phyloP scores from a whole-genome alignment of 2,888 invertebrate species.

The Horisme vitalbata region DNA sequence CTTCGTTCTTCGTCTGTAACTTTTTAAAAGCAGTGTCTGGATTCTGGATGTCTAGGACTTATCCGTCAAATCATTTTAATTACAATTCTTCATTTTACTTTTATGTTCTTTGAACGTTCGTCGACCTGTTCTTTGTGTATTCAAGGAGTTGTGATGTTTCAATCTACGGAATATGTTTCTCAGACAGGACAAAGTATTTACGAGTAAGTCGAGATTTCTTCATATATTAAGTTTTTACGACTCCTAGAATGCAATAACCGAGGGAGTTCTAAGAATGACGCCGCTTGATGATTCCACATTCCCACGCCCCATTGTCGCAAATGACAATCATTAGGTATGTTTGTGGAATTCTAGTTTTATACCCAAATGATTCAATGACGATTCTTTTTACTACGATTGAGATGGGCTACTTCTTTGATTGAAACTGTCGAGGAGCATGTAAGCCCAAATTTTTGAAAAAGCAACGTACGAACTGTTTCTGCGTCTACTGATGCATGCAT shows the following conservation, averaged over 20 bases:
- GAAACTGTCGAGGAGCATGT: neutral
- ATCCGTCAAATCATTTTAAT: no score
- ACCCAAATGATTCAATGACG: conserved; percentile 18
- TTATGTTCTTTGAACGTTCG: no score
- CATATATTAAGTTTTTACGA: conserved; percentile 14
- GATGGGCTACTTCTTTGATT: conserved; percentile 1
- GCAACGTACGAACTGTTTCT: neutral
- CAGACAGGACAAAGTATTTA: no score
- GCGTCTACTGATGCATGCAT: no score
- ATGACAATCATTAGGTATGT: conserved; percentile 30
- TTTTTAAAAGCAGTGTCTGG: no score
- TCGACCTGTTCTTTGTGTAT: no score
- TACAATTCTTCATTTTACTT: no score
- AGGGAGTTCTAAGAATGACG: conserved; percentile 30
- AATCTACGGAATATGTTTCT: no score
- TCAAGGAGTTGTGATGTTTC: no score
- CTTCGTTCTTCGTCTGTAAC: no score
- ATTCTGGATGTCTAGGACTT: no score
- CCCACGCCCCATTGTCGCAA: conserved; percentile 32
- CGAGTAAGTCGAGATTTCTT: conserved; percentile 3
- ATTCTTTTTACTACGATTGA: conserved; percentile 9
- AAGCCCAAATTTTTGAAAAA: neutral
- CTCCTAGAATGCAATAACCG: conserved; percentile 21
- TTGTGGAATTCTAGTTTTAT: conserved; percentile 26
- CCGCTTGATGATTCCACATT: conserved; percentile 24